Conservation (phyloP, 2,888 invertebrate species). For the Diploptera punctata region DNA sequence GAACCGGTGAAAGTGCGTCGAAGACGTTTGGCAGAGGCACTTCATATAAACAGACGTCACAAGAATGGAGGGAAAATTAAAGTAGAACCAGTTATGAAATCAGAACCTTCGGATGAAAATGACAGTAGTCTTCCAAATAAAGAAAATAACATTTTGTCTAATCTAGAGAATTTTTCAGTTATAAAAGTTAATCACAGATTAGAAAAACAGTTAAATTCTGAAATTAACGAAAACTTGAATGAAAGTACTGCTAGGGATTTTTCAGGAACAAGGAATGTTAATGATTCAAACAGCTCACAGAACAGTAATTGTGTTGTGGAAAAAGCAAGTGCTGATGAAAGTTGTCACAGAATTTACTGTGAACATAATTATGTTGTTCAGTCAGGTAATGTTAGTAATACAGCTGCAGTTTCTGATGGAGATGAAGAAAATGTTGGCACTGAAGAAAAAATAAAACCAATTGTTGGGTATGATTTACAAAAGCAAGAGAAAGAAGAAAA, state of each 20-base stretch:
- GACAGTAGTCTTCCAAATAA: slow-evolving; percentile 34
- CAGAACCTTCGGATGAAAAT: slow-evolving; percentile 31
- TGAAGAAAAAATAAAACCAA: not conserved
- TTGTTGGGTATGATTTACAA: not conserved
- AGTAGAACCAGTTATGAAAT: slow-evolving; percentile 40
- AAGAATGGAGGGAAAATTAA: slow-evolving; percentile 45
- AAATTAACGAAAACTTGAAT: not conserved
- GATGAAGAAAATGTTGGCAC: not conserved
- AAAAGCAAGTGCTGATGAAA: not conserved
- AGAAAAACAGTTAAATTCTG: not conserved
- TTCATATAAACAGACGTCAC: not conserved
- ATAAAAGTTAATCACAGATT: not conserved
- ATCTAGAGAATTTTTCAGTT: not conserved
- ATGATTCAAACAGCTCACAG: not conserved
- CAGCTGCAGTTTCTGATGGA: not conserved
- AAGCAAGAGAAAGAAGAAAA: not conserved
- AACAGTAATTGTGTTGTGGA: not conserved
- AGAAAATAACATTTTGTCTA: slow-evolving; percentile 1
- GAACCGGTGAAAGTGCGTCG: slow-evolving; percentile 28
- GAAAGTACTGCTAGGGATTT: no score
- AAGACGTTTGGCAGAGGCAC: slow-evolving; percentile 26
- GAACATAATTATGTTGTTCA: slow-evolving; percentile 40
- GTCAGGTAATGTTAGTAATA: no score
- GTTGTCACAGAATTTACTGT: slow-evolving; percentile 20
- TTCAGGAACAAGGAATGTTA: no score